phyloP scores from a whole-genome alignment of 2,113 vertebrate genomes.

The Oryzias woworae region DNA sequence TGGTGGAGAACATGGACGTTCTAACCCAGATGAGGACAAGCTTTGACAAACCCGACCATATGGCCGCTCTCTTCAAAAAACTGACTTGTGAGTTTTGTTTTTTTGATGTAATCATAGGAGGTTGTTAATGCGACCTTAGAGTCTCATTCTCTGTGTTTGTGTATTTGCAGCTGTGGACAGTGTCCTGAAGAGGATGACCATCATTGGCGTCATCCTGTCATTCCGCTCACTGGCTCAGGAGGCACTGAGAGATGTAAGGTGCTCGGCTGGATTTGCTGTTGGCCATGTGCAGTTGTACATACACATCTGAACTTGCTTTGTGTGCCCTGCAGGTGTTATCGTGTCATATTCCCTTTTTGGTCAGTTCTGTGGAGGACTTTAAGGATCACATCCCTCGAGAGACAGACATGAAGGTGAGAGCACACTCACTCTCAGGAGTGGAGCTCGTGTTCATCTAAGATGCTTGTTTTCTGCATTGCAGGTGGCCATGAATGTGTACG shows the following conservation, averaged over 20 bases:
- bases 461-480: slow-evolving; percentile 43
- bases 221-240: slow-evolving; percentile 97
- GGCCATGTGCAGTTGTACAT: neutral
- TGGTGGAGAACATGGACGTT: slow-evolving; percentile 97
- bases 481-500: slow-evolving; percentile 99
- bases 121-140: too few species aligned
- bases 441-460: neutral
- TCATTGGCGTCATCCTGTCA: slow-evolving; percentile 97
- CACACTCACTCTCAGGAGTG: rapidly evolving
- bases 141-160: slow-evolving; percentile 23
- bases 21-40: slow-evolving; percentile 99
- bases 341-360: slow-evolving; percentile 98
- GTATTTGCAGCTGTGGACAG: slow-evolving; percentile 89
- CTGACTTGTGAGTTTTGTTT: slow-evolving; percentile 75
- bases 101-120: too few species aligned
- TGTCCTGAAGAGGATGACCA: slow-evolving; percentile 98
- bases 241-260: slow-evolving; percentile 94
- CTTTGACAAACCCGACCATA: slow-evolving; percentile 98
- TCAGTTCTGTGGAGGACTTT: slow-evolving; percentile 98
- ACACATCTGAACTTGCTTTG: neutral
- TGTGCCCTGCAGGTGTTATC: slow-evolving; percentile 85
- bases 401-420: slow-evolving; percentile 97
- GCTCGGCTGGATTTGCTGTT: neutral
- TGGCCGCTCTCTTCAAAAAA: slow-evolving; percentile 96
- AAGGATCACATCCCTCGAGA: slow-evolving; percentile 99